Evolutionary conservation across 2,888 invertebrate species (phyloP).

Genomic region (Eudemis profundana): DNA sequence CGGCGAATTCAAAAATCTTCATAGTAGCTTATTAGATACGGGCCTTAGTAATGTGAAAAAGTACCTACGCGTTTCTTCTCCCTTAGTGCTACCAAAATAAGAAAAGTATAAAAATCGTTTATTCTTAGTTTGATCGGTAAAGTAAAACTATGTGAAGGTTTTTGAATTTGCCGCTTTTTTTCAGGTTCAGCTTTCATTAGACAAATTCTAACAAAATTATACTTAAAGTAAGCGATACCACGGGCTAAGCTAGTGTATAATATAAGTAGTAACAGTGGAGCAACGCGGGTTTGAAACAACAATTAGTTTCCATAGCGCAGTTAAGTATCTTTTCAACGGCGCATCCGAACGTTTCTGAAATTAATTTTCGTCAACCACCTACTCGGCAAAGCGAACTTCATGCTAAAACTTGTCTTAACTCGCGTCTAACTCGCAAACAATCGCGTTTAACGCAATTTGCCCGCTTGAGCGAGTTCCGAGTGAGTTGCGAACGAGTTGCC

Average conservation of each 20-base stretch:
- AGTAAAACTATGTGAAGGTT: too few species aligned
- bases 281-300: neutral
- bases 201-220: too few species aligned
- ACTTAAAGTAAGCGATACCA: neutral
- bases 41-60: too few species aligned
- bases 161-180: too few species aligned
- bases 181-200: too few species aligned
- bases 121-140: too few species aligned
- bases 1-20: too few species aligned
- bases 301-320: slow-evolving; percentile 8
- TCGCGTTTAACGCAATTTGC: slow-evolving; percentile 59
- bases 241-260: neutral
- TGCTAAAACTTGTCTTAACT: slow-evolving; percentile 56
- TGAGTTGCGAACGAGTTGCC: slow-evolving; percentile 37
- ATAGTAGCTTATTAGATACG: too few species aligned
- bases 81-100: too few species aligned
- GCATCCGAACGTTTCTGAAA: slow-evolving; percentile 36
- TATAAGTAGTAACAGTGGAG: neutral
- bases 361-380: slow-evolving; percentile 44
- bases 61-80: too few species aligned
- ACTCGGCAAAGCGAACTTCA: slow-evolving; percentile 42
- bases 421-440: slow-evolving; percentile 65
- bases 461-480: slow-evolving; percentile 43
- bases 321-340: slow-evolving; percentile 23
- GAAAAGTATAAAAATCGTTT: too few species aligned